These are phyloP conservation scores for Phylloscopus trochilus DNA, from an alignment of 2,113 vertebrate genomes.

Conservation along the genomic window DNA sequence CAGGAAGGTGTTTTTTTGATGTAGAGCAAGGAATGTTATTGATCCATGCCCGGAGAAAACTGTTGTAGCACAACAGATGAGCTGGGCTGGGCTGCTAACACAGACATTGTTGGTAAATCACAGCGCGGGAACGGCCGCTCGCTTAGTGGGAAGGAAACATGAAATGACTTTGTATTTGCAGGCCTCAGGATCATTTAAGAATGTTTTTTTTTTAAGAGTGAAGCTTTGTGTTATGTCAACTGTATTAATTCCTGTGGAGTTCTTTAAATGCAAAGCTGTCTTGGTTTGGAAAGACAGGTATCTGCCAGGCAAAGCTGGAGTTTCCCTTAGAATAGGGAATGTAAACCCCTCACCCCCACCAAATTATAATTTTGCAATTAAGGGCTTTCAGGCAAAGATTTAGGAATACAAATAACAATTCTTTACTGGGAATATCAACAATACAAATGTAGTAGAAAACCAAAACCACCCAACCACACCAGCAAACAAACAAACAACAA, in stretches of 20 bases:
- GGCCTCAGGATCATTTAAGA: neutral
- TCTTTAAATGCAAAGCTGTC: neutral
- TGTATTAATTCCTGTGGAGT: neutral
- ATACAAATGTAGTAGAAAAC: too few species aligned
- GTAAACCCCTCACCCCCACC: too few species aligned
- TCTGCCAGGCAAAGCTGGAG: too few species aligned
- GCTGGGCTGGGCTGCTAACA: neutral
- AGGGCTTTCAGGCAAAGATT: too few species aligned
- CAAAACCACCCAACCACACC: too few species aligned
- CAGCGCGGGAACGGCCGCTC: neutral
- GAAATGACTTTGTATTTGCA: neutral
- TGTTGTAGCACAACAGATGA: conserved; percentile 1
- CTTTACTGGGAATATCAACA: too few species aligned
- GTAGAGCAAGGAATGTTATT: conserved; percentile 30
- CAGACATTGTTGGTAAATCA: neutral
- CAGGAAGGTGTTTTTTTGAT: conserved; percentile 31
- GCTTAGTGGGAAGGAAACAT: neutral
- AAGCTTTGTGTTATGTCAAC: neutral
- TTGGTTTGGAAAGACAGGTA: too few species aligned
- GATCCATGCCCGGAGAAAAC: conserved; percentile 25
- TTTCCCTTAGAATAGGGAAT: too few species aligned
- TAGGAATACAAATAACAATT: too few species aligned
- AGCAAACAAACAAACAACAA: too few species aligned
- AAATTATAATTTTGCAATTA: too few species aligned
- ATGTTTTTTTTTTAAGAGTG: neutral